Evolutionary conservation across 1,140 invertebrate species (phyloP).

Genomic region (Sinella curviseta): DNA sequence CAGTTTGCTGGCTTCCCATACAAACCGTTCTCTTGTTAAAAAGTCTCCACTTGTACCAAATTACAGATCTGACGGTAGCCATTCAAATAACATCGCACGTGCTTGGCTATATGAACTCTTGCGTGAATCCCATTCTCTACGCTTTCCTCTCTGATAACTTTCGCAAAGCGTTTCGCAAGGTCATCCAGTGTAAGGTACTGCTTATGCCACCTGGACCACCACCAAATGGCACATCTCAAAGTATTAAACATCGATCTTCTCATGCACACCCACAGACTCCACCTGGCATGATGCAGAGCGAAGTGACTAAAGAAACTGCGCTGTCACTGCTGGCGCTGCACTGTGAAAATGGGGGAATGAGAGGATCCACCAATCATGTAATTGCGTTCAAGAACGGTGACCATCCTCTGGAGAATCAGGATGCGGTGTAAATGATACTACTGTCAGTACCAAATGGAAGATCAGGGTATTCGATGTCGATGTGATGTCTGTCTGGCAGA

Average conservation of each 20-base stretch:
- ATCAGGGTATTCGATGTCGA: background rate
- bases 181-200: constrained; percentile 58
- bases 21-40: constrained; percentile 82
- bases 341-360: constrained; percentile 40
- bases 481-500: too few species aligned
- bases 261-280: constrained; percentile 28
- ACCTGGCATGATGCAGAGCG: background rate
- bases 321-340: constrained; percentile 30
- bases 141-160: constrained; percentile 87
- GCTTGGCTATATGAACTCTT: constrained; percentile 90
- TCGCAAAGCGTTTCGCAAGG: constrained; percentile 76
- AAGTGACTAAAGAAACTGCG: constrained; percentile 41
- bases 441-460: background rate
- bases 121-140: constrained; percentile 91
- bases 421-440: background rate
- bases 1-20: constrained; percentile 92
- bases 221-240: constrained; percentile 16
- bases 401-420: constrained; percentile 12
- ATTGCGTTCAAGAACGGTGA: constrained; percentile 1
- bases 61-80: constrained; percentile 65
- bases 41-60: constrained; percentile 69
- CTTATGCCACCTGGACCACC: constrained; percentile 17
- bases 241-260: constrained; percentile 16
- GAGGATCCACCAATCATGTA: constrained; percentile 26
- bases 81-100: constrained; percentile 83